phyloP scores from a whole-genome alignment of 2,797 vertebrate species.

The Geotrypetes seraphini region DNA sequence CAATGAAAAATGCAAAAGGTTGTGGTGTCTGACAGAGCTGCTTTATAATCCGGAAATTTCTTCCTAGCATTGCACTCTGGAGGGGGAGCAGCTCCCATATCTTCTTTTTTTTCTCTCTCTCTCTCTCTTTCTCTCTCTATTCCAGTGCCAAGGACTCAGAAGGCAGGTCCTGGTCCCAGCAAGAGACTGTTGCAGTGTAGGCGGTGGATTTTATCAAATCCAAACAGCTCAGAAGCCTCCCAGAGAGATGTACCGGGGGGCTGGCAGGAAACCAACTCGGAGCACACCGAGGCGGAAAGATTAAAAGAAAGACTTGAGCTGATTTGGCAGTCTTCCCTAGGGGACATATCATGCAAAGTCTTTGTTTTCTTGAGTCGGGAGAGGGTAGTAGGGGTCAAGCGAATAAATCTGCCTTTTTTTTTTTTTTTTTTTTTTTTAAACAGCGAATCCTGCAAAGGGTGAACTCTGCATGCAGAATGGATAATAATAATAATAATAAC shows the following conservation, averaged over 20 bases:
- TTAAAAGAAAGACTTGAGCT: neutral
- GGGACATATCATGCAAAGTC: no score
- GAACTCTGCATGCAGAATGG: no score
- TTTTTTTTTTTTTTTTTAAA: no score
- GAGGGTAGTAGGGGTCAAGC: no score
- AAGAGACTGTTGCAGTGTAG: conserved; percentile 1
- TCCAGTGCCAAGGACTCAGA: conserved; percentile 11
- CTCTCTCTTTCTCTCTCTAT: conserved; percentile 5
- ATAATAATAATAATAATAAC: no score
- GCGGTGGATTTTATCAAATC: neutral
- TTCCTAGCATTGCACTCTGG: neutral
- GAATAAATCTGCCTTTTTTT: no score
- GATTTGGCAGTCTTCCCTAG: neutral
- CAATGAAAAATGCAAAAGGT: conserved; percentile 37
- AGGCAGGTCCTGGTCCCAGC: neutral
- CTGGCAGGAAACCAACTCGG: neutral
- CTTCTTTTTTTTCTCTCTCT: conserved; percentile 1
- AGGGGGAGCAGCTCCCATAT: neutral
- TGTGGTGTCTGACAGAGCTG: conserved; percentile 6
- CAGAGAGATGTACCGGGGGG: conserved; percentile 9
- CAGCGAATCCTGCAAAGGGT: no score
- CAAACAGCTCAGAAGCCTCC: conserved; percentile 23
- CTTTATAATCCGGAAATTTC: conserved; percentile 1
- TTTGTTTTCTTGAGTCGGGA: no score
- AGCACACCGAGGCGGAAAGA: neutral